phyloP scores from a whole-genome alignment of 2,113 vertebrate species.

The Atherinomorus stipes region DNA sequence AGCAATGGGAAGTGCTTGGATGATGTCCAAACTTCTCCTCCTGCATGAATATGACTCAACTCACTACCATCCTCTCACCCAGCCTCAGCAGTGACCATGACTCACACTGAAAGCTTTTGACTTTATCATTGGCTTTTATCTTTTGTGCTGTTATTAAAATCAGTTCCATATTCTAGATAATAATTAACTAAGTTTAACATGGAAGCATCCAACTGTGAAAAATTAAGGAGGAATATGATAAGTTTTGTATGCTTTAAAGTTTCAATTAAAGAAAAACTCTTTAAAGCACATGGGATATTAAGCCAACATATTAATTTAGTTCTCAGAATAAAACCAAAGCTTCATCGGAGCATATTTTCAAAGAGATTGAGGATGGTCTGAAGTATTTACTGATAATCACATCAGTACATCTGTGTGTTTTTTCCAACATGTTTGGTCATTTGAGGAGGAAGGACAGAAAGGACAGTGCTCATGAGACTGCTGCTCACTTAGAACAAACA shows the following conservation, averaged over 20 bases:
- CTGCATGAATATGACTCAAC: constrained; percentile 54
- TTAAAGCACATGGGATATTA: neutral
- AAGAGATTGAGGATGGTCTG: no score
- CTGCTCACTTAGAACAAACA: no score
- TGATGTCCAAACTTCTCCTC: constrained; percentile 31
- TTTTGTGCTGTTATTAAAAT: constrained; percentile 6
- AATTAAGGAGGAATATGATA: neutral
- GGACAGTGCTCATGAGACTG: no score
- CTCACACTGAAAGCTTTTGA: constrained; percentile 41
- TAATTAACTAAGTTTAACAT: constrained; percentile 6
- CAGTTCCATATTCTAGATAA: constrained; percentile 2
- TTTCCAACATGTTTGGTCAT: no score
- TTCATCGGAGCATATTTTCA: no score
- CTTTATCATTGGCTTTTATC: constrained; percentile 26
- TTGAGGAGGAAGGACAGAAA: no score
- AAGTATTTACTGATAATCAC: no score
- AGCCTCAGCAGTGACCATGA: constrained; percentile 21
- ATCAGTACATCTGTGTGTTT: no score
- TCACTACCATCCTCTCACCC: constrained; percentile 38
- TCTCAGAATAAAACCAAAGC: no score
- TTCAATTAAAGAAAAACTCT: neutral
- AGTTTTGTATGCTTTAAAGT: neutral
- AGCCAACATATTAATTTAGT: no score
- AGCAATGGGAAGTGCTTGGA: constrained; percentile 25
- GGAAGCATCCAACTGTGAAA: neutral